Percentiles rank a stretch among this genome's conserved stretches.
Conservation (phyloP, 2,113 vertebrate species). For the Arvicanthis niloticus region DNA sequence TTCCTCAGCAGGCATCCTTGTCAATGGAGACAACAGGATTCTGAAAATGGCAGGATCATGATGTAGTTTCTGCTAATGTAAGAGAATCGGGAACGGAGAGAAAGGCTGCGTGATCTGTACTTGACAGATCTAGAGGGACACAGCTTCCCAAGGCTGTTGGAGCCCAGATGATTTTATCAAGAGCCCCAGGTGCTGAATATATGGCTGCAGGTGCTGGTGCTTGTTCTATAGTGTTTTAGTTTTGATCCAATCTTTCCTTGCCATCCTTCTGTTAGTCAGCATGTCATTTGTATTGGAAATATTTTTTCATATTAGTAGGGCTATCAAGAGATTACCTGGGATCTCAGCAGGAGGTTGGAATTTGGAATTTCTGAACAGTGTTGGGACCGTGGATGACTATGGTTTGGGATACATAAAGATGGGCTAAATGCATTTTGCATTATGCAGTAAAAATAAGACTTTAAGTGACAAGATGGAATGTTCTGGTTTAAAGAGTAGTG, state of each 20-base stretch:
- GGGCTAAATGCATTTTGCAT: not conserved
- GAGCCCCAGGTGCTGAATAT: not conserved
- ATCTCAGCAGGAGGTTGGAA: not conserved
- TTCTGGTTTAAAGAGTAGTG: not conserved
- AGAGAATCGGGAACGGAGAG: not conserved
- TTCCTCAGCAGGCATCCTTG: not conserved
- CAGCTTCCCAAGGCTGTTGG: not conserved
- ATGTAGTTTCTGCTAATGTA: not conserved
- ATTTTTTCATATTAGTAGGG: not conserved
- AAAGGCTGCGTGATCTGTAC: not conserved
- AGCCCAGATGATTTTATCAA: not conserved
- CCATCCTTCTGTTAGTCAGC: not conserved
- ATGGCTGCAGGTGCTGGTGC: no score
- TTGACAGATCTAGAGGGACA: not conserved
- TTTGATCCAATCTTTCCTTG: not conserved
- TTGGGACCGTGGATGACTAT: not conserved
- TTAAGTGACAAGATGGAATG: not conserved
- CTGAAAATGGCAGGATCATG: not conserved
- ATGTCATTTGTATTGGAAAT: not conserved
- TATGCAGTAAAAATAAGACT: not conserved
- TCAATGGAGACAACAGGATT: not conserved
- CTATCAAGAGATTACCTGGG: not conserved
- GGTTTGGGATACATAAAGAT: not conserved
- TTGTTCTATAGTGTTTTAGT: not conserved
- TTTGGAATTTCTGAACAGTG: not conserved